A percentile compares a stretch with the other conserved stretches of the same genome.
phyloP scores from a whole-genome alignment of 2,888 invertebrate genomes.

The Synergus umbraculus region DNA sequence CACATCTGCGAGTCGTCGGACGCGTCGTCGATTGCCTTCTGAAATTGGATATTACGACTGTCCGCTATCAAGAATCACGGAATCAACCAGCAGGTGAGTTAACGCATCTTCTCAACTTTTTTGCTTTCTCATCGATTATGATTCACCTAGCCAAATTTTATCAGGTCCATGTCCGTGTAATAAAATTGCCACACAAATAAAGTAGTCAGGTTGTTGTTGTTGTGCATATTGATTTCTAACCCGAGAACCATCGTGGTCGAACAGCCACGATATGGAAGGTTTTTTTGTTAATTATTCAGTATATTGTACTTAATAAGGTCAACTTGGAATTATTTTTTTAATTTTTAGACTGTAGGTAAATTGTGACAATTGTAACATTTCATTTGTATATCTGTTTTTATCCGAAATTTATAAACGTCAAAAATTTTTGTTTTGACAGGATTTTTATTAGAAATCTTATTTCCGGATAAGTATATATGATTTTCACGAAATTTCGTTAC shows the following conservation, averaged over 20 bases:
- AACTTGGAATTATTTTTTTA: background rate
- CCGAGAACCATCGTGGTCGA: constrained; percentile 22
- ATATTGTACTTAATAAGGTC: constrained; percentile 1
- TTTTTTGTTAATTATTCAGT: constrained; percentile 9
- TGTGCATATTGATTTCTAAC: constrained; percentile 45
- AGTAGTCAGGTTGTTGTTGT: constrained; percentile 34
- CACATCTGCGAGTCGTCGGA: constrained; percentile 28
- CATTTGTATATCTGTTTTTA: background rate
- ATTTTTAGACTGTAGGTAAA: background rate
- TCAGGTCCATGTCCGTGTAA: constrained; percentile 7
- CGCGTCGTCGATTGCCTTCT: constrained; percentile 29
- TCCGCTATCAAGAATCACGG: constrained; percentile 29
- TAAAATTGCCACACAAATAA: constrained; percentile 27
- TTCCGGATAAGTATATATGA: background rate
- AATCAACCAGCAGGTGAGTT: constrained; percentile 39
- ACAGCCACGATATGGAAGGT: constrained; percentile 23
- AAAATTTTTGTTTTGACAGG: background rate
- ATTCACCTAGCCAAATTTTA: background rate
- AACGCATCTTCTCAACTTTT: background rate
- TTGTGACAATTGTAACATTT: background rate
- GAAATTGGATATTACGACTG: constrained; percentile 33
- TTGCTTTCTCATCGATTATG: background rate
- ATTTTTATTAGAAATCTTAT: background rate
- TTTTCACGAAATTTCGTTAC: background rate
- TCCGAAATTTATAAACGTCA: background rate